phyloP scores from a whole-genome alignment of 2,113 vertebrate genomes.

The Otolemur garnettii region DNA sequence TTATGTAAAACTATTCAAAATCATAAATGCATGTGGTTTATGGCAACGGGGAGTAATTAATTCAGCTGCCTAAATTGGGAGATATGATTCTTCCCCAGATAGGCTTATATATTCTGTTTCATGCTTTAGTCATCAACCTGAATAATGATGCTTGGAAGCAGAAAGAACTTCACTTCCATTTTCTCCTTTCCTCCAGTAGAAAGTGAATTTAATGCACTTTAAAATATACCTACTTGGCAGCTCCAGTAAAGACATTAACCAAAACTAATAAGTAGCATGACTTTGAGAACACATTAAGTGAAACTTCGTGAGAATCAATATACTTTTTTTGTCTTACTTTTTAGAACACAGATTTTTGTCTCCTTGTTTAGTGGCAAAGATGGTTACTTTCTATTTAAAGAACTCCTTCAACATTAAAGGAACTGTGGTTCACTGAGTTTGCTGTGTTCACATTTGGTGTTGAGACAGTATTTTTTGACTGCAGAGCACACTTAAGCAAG shows the following conservation, averaged over 20 bases:
- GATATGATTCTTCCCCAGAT: not conserved
- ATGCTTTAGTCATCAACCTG: conserved; percentile 13
- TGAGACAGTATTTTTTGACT: conserved; percentile 37
- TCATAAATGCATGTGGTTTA: not conserved
- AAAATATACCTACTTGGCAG: conserved; percentile 10
- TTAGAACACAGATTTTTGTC: not conserved
- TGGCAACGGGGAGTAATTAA: not conserved
- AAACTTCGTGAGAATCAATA: not conserved
- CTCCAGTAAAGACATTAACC: not conserved
- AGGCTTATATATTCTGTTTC: not conserved
- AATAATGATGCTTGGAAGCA: conserved; percentile 4
- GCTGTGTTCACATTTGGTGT: not conserved
- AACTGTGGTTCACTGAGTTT: not conserved
- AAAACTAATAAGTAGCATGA: conserved; percentile 21
- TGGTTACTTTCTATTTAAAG: conserved; percentile 16
- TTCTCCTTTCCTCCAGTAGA: not conserved
- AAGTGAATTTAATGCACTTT: conserved; percentile 16
- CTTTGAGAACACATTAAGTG: not conserved
- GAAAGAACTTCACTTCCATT: not conserved
- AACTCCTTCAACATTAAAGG: conserved; percentile 26
- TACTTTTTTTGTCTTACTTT: not conserved
- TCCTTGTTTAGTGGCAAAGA: not conserved
- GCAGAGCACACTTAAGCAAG: not conserved
- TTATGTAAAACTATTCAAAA: not conserved
- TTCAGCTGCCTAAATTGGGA: not conserved